phyloP scores from a whole-genome alignment of 2,888 invertebrate species.

The Hypselothyrea guttata region DNA sequence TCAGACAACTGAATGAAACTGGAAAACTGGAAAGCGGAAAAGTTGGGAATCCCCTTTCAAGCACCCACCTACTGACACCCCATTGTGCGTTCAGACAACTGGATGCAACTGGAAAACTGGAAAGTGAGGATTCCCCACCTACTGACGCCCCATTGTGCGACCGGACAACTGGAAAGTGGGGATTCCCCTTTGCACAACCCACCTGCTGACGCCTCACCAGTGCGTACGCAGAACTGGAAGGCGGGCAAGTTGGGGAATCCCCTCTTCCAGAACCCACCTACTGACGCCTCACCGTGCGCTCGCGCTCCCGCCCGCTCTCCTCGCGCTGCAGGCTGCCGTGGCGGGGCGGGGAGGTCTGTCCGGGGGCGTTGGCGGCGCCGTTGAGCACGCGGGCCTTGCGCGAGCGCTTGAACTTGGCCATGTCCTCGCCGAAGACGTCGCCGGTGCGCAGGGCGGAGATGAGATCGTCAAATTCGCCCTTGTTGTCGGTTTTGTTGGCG shows the following conservation, averaged over 20 bases:
- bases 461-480: constrained; percentile 97
- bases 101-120: too few species aligned
- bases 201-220: too few species aligned
- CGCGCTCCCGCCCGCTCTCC: constrained; percentile 84
- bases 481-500: constrained; percentile 84
- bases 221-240: constrained; percentile 9
- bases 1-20: too few species aligned
- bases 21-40: too few species aligned
- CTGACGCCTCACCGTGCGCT: constrained; percentile 84
- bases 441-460: constrained; percentile 97
- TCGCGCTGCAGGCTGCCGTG: constrained; percentile 86
- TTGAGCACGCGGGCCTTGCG: constrained; percentile 86
- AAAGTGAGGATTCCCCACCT: too few species aligned
- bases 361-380: constrained; percentile 68
- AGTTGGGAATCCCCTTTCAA: too few species aligned
- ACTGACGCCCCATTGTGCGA: too few species aligned
- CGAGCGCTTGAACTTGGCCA: constrained; percentile 94
- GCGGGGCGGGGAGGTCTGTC: constrained; percentile 85
- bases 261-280: constrained; percentile 38
- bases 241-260: constrained; percentile 24
- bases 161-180: too few species aligned
- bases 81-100: too few species aligned
- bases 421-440: constrained; percentile 97
- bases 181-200: too few species aligned
- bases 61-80: too few species aligned